Evolutionary conservation across 1,140 invertebrate species (phyloP), one percentile per base, ranked within the genome.

Genomic region (Ylistrum balloti): DNA sequence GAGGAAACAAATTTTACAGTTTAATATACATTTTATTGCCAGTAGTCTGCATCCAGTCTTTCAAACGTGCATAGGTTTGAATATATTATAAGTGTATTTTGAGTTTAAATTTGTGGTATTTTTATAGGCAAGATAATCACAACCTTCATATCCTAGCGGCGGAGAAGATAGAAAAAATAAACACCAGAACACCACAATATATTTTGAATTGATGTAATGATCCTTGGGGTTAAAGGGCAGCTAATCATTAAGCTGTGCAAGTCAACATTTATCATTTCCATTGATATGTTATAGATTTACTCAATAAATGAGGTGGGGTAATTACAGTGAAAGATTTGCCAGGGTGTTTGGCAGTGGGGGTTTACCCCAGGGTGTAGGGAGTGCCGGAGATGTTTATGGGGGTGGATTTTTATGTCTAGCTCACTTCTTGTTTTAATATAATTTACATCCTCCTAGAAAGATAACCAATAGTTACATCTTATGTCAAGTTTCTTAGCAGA

Each of bases 1-100:
- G 9, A 28, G 56, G 28, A 74, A 74, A 74, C 56, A 74, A 74
- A n/a, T 74, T 74, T 74, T 74, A 74, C n/a, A 74, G 56, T 74
- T 74, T 74, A 28, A 74, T 74, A 74, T 74, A 45, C 17, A 45
- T 45, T 45, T 45, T 28, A 74, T 74, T 74, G n/a, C n/a, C 56
- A 74, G 41, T 11, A 74, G 56, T 28, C 56, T 74, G n/a, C 56
- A 74, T 28, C n/a, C 15, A n/a, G 22, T 28, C 56, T 74, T n/a
- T 74, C 56, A n/a, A 74, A 74, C 20, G n/a, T 48, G 22, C 45
- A 17, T 74, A 74, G 56, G 56, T 74, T 74, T 74, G 56, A 74
- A 74, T 5, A 74, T 74, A 74, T 74, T 28, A n/a, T 17, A 74
- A 74, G 22, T 17, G 17, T 17, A n/a, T 74, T 45, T 45, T 17